Conservation (phyloP, 2,113 vertebrate genomes). For the Lucifuga dentata region DNA sequence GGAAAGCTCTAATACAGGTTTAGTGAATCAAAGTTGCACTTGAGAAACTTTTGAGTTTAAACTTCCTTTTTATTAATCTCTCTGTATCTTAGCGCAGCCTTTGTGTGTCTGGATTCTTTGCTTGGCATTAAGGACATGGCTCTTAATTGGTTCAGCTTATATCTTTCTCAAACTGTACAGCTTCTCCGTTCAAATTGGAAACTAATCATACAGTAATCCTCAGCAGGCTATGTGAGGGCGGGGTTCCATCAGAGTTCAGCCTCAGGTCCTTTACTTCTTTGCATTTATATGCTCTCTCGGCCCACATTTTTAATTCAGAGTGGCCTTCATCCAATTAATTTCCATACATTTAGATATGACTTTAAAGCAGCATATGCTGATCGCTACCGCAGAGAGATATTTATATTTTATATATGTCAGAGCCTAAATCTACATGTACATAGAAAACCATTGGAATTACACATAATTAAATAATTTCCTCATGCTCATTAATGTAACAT, state of each 20-base stretch:
- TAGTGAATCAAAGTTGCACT: too few relatives aligned
- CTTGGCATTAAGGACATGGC: slow-evolving; percentile 41
- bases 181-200: slow-evolving; percentile 51
- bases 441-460: too few relatives aligned
- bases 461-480: too few relatives aligned
- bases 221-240: slow-evolving; percentile 35
- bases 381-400: too few relatives aligned
- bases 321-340: too few relatives aligned
- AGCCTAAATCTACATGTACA: too few relatives aligned
- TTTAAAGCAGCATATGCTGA: too few relatives aligned
- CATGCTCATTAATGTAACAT: too few relatives aligned
- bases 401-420: too few relatives aligned
- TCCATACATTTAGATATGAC: too few relatives aligned
- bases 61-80: slow-evolving; percentile 45
- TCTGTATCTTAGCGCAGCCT: slow-evolving; percentile 34
- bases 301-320: background rate
- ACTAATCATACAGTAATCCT: slow-evolving; percentile 59
- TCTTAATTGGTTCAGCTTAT: slow-evolving; percentile 51
- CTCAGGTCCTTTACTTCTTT: background rate
- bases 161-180: slow-evolving; percentile 36
- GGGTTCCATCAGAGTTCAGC: slow-evolving; percentile 28
- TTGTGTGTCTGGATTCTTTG: slow-evolving; percentile 30
- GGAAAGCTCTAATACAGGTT: too few relatives aligned
- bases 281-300: background rate
- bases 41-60: too few relatives aligned